phyloP scores from a whole-genome alignment of 2,113 vertebrate genomes.

The Thryonomys swinderianus region DNA sequence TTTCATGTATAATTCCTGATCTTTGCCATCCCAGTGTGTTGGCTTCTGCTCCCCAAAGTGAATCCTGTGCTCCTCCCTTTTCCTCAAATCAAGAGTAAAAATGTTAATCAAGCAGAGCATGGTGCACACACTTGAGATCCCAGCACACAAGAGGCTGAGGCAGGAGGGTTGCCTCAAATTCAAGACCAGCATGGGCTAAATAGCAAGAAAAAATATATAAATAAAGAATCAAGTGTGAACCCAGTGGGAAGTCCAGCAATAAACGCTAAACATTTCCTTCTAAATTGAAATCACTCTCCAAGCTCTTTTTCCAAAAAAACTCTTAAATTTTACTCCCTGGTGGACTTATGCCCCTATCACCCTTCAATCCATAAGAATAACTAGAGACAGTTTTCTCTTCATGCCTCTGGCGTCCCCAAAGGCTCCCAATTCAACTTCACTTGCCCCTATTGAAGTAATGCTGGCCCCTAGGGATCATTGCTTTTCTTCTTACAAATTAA shows the following conservation, averaged over 20 bases:
- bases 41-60: not conserved
- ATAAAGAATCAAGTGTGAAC: not conserved
- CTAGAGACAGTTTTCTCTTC: not conserved
- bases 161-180: not conserved
- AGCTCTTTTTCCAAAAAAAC: not conserved
- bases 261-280: not conserved
- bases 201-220: not conserved
- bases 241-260: not conserved
- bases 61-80: not conserved
- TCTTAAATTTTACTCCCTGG: not conserved
- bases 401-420: not conserved
- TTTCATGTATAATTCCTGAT: not conserved
- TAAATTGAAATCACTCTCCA: slow-evolving; percentile 9
- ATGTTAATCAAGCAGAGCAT: not conserved
- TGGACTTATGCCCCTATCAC: not conserved
- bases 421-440: not conserved
- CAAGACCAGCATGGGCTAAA: not conserved
- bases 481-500: slow-evolving; percentile 39
- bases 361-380: not conserved
- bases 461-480: not conserved
- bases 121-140: not conserved
- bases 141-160: not conserved
- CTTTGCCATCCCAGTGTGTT: not conserved
- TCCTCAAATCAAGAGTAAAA: not conserved
- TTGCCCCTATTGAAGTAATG: not conserved